Percentiles rank a stretch among this genome's conserved stretches.
Conservation (phyloP, 1,140 invertebrate species). For the Calycopis cecrops region DNA sequence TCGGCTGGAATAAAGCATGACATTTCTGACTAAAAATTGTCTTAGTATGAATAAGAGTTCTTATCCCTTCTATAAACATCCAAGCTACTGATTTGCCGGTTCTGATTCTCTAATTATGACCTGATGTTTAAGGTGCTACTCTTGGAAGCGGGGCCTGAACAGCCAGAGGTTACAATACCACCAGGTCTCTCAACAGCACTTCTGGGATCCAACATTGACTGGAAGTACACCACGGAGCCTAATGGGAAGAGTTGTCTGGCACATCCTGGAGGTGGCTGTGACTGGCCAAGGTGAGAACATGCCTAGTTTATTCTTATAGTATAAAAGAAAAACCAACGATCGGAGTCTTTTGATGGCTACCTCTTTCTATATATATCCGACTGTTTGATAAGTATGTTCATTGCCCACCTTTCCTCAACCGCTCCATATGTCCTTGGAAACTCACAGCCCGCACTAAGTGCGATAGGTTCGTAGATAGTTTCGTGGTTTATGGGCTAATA, state of each 20-base stretch:
- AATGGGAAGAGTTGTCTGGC: slow-evolving; percentile 56
- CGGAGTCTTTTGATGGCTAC: too few relatives aligned
- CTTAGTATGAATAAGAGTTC: too few relatives aligned
- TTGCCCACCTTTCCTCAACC: not conserved
- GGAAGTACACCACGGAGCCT: slow-evolving; percentile 79
- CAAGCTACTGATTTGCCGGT: too few relatives aligned
- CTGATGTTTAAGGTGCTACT: slow-evolving; percentile 57
- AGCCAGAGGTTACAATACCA: slow-evolving; percentile 79
- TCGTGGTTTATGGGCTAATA: too few relatives aligned
- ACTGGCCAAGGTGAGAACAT: slow-evolving; percentile 77
- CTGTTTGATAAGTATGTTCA: not conserved
- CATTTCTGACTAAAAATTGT: too few relatives aligned
- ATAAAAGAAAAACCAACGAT: not conserved
- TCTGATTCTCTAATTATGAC: too few relatives aligned
- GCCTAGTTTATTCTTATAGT: not conserved
- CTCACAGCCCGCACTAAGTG: too few relatives aligned
- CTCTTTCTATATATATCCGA: not conserved
- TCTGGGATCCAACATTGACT: slow-evolving; percentile 76
- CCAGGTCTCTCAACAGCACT: slow-evolving; percentile 78
- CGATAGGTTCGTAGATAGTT: too few relatives aligned
- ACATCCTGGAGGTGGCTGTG: slow-evolving; percentile 71
- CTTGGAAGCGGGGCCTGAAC: slow-evolving; percentile 84
- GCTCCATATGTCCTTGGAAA: too few relatives aligned
- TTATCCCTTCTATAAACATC: too few relatives aligned
- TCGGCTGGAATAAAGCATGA: too few relatives aligned